These are phyloP conservation scores for Euwallacea similis DNA, from an alignment of 1,140 invertebrate species.

Conservation along the genomic window DNA sequence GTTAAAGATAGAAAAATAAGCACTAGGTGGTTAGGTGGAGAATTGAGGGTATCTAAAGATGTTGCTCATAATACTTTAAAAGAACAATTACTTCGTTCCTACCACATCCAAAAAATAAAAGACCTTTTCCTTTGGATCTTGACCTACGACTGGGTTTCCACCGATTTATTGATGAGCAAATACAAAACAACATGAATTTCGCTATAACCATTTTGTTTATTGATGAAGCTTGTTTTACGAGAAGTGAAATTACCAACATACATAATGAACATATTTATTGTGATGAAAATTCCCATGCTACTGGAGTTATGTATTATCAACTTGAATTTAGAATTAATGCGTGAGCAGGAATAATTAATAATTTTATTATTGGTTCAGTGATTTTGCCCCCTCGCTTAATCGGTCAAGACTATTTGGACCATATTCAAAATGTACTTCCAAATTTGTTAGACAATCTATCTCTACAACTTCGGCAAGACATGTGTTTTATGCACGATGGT, in stretches of 20 bases:
- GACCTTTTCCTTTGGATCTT: conserved; percentile 5
- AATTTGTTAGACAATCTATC: conserved; percentile 33
- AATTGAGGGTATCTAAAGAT: conserved; percentile 19
- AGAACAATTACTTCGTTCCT: conserved; percentile 14
- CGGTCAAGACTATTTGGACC: conserved; percentile 29
- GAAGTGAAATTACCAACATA: conserved; percentile 48
- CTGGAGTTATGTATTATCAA: conserved; percentile 11
- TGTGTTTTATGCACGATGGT: conserved; percentile 31
- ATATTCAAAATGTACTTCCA: conserved; percentile 19
- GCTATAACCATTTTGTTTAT: conserved; percentile 29
- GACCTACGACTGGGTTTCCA: conserved; percentile 11
- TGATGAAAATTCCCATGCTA: conserved; percentile 32
- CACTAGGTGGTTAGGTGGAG: conserved; percentile 10
- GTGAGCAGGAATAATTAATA: conserved; percentile 32
- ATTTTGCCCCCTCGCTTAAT: conserved; percentile 31
- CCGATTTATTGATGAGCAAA: conserved; percentile 8
- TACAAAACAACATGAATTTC: conserved; percentile 11
- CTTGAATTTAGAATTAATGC: conserved; percentile 36
- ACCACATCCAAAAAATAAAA: conserved; percentile 19
- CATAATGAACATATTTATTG: conserved; percentile 34
- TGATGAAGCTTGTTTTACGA: conserved; percentile 50
- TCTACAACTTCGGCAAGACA: conserved; percentile 15
- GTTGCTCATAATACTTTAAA: not conserved
- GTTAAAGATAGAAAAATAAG: no score
- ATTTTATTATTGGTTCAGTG: conserved; percentile 32